Conservation (phyloP, 2,888 invertebrate species). For the Netelia fuscicornis region DNA sequence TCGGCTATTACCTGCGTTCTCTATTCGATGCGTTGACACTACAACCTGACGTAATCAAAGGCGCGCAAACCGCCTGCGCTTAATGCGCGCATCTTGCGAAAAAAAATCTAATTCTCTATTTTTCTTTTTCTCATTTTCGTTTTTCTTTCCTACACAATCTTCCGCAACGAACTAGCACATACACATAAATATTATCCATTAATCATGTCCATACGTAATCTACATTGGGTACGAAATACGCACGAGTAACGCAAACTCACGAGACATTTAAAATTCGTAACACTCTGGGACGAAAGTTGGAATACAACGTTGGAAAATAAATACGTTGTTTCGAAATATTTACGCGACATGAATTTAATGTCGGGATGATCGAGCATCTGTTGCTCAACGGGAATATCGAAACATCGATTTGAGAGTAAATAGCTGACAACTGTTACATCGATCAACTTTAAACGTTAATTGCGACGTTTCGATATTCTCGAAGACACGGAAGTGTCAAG, state of each 20-base stretch:
- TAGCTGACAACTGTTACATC: background rate
- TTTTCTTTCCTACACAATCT: constrained; percentile 10
- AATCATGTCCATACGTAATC: constrained; percentile 37
- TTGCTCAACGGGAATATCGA: background rate
- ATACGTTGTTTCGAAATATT: background rate
- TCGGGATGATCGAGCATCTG: background rate
- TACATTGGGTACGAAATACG: constrained; percentile 1
- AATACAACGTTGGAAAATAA: background rate
- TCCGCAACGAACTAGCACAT: background rate
- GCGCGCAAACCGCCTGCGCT: constrained; percentile 57
- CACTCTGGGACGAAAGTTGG: background rate
- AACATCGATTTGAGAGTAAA: background rate
- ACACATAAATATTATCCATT: constrained; percentile 12
- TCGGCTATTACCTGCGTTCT: constrained; percentile 24
- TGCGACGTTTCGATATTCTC: background rate
- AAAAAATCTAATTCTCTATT: constrained; percentile 9
- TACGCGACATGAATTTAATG: background rate
- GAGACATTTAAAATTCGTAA: constrained; percentile 3
- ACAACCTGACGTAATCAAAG: constrained; percentile 65
- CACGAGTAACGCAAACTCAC: background rate
- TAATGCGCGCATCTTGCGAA: constrained; percentile 41
- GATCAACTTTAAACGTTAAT: background rate
- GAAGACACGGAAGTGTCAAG: background rate
- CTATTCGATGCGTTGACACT: constrained; percentile 53
- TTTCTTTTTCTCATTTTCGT: background rate